Evolutionary conservation across 2,797 vertebrate genomes (phyloP).

Genomic region (Tapirus indicus): DNA sequence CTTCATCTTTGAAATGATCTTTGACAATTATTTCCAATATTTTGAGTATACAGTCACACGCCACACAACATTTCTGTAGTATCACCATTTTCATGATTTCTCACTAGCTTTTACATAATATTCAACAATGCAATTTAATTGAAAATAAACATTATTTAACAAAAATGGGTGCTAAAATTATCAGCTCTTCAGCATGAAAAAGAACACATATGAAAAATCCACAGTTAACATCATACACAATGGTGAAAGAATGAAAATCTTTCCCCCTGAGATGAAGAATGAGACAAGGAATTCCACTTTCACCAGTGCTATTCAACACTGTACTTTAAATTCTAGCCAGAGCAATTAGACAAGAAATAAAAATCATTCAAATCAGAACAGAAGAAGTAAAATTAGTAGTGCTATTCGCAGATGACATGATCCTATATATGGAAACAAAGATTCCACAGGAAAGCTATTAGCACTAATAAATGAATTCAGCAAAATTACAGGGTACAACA

Average conservation of each 20-base stretch:
- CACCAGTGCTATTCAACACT: not conserved
- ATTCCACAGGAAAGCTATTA: not conserved
- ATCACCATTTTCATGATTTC: not conserved
- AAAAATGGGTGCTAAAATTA: not conserved
- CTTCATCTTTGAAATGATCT: not conserved
- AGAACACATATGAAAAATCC: not conserved
- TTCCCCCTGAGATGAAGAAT: not conserved
- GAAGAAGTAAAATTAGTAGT: not conserved
- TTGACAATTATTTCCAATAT: conserved; percentile 24
- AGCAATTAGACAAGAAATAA: not conserved
- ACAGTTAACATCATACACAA: not conserved
- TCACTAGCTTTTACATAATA: conserved; percentile 11
- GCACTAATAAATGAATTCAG: not conserved
- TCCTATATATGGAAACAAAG: not conserved
- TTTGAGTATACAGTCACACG: not conserved
- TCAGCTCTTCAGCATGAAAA: not conserved
- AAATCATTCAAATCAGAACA: not conserved
- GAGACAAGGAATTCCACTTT: not conserved
- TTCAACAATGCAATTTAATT: not conserved
- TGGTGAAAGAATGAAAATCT: not conserved
- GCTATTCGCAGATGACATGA: not conserved
- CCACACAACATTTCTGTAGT: not conserved
- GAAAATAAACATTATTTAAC: not conserved
- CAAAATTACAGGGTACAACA: not conserved
- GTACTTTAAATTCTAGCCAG: not conserved